These are phyloP conservation scores for Epistrophella euchroma DNA, from an alignment of 2,888 invertebrate genomes.

Conservation along the genomic window DNA sequence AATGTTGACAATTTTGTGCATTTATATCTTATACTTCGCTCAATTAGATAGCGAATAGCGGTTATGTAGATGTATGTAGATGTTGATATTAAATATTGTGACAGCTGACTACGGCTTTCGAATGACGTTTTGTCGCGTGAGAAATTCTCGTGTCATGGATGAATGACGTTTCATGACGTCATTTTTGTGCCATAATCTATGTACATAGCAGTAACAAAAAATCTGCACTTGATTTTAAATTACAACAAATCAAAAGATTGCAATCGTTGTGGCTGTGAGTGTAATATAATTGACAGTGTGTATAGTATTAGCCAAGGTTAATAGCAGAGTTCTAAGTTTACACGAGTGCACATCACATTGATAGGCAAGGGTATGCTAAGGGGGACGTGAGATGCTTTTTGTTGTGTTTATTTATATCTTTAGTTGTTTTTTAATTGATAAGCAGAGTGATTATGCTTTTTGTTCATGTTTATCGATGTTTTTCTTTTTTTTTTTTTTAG, in stretches of 20 bases:
- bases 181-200: conserved; percentile 13
- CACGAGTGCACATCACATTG: conserved; percentile 3
- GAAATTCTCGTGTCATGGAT: conserved; percentile 28
- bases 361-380: not conserved
- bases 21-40: not conserved
- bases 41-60: conserved; percentile 5
- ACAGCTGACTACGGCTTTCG: conserved; percentile 3
- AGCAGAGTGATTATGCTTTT: conserved; percentile 5
- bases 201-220: not conserved
- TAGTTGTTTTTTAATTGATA: conserved; percentile 1
- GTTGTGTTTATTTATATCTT: conserved; percentile 7
- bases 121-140: conserved; percentile 62
- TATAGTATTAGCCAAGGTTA: conserved; percentile 6
- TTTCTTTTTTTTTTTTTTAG: not conserved
- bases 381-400: not conserved
- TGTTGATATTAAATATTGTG: conserved; percentile 25
- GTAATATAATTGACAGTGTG: conserved; percentile 24
- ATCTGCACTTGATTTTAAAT: conserved; percentile 34
- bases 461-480: not conserved
- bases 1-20: conserved; percentile 19
- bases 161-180: conserved; percentile 49
- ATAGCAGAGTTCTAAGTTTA: conserved; percentile 34
- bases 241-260: conserved; percentile 4
- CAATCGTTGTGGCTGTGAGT: not conserved
- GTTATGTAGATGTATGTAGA: conserved; percentile 2